These are phyloP conservation scores for Biston stratarius DNA, from an alignment of 2,888 invertebrate genomes.

Conservation along the genomic window DNA sequence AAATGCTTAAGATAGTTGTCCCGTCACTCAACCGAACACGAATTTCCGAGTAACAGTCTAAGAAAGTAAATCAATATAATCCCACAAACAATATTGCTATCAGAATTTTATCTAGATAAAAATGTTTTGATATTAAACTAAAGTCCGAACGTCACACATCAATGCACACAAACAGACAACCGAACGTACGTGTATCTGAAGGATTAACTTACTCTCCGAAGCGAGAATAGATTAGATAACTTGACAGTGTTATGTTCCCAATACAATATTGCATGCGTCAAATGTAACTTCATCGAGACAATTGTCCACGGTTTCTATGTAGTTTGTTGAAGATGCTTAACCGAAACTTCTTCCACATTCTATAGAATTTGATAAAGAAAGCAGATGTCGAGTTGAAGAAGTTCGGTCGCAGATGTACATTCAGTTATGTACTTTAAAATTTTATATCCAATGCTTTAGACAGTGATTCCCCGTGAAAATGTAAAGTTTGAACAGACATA, in stretches of 20 bases:
- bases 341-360: neutral
- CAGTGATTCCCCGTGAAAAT: no score
- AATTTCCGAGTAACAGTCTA: neutral
- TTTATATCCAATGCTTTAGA: neutral
- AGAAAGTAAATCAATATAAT: neutral
- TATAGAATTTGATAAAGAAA: neutral
- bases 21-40: neutral
- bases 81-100: neutral
- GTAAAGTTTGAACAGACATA: no score
- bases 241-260: conserved; percentile 7
- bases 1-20: no score
- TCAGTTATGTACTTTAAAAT: neutral
- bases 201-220: conserved; percentile 38
- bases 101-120: conserved; percentile 12
- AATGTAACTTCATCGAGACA: no score
- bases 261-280: neutral
- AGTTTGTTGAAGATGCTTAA: neutral
- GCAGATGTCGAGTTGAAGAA: neutral
- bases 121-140: conserved; percentile 14
- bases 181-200: conserved; percentile 16
- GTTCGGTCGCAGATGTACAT: neutral
- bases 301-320: neutral
- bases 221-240: conserved; percentile 40
- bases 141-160: conserved; percentile 16
- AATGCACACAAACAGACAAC: conserved; percentile 22